Evolutionary conservation across 2,888 invertebrate genomes (phyloP).

Genomic region (Toxonevra muliebris): DNA sequence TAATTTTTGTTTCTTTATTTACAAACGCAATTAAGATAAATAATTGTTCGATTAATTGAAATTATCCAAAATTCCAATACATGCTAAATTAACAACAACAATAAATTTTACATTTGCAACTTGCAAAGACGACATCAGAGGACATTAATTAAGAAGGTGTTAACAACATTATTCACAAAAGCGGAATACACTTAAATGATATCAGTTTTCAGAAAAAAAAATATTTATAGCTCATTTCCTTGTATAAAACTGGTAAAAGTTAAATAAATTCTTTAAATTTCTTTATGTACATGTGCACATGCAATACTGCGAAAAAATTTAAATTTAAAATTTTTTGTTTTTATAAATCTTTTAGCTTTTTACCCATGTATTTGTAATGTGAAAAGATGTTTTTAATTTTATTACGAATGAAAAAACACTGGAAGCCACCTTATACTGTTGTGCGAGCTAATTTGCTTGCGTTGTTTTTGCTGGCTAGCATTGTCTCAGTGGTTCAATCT

Average conservation of each 20-base stretch:
- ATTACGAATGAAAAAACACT: conserved; percentile 34
- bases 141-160: not conserved
- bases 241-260: not conserved
- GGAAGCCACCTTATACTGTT: conserved; percentile 38
- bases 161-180: not conserved
- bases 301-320: not conserved
- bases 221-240: not conserved
- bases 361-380: conserved; percentile 29
- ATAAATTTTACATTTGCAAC: too few species aligned
- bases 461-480: not conserved
- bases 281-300: too few species aligned
- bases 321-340: not conserved
- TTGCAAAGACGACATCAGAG: too few species aligned
- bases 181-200: too few species aligned
- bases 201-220: not conserved
- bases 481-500: conserved; percentile 16
- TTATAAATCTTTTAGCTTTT: not conserved
- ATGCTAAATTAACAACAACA: too few species aligned
- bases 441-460: not conserved
- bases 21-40: too few species aligned
- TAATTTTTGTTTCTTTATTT: too few species aligned
- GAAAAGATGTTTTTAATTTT: conserved; percentile 31
- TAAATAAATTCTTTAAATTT: not conserved
- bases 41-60: too few species aligned
- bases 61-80: too few species aligned